Evolutionary conservation across 1,140 invertebrate species (phyloP).

Genomic region (Aphelenchoides fujianensis): DNA sequence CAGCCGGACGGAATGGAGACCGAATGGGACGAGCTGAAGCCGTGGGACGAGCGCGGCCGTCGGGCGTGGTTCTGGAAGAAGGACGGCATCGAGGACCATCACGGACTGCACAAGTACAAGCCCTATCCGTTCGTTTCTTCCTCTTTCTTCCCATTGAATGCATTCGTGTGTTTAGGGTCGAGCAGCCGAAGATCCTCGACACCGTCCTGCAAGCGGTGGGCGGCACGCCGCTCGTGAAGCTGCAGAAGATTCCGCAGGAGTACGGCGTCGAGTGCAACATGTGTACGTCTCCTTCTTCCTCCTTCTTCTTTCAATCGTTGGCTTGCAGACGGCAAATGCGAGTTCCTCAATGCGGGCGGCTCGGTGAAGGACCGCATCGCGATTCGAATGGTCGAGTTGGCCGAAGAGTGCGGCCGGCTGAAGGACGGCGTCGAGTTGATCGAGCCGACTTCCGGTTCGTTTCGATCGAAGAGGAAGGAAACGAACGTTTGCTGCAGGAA

Average conservation of each 20-base stretch:
- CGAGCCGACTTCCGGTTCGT: slow-evolving; percentile 80
- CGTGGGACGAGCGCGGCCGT: neutral
- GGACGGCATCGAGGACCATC: slow-evolving; percentile 40
- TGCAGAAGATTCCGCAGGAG: slow-evolving; percentile 79
- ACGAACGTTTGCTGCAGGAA: too few species aligned
- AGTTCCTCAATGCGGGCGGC: slow-evolving; percentile 94
- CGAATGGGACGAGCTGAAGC: neutral
- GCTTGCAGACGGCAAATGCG: slow-evolving; percentile 86
- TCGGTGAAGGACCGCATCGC: slow-evolving; percentile 96
- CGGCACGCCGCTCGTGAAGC: slow-evolving; percentile 81
- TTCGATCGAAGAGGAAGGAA: slow-evolving; percentile 20
- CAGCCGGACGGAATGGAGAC: neutral
- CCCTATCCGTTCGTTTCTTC: slow-evolving; percentile 31
- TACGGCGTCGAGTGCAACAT: slow-evolving; percentile 85
- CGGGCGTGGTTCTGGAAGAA: slow-evolving; percentile 30
- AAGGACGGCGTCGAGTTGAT: slow-evolving; percentile 82
- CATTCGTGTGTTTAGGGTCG: slow-evolving; percentile 32
- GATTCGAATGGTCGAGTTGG: slow-evolving; percentile 88
- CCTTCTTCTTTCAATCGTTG: slow-evolving; percentile 7
- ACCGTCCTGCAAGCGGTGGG: slow-evolving; percentile 82
- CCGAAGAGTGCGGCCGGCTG: slow-evolving; percentile 78
- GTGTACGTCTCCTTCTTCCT: slow-evolving; percentile 72
- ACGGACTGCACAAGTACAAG: slow-evolving; percentile 35
- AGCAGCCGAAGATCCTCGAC: slow-evolving; percentile 68
- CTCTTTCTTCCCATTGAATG: slow-evolving; percentile 19